phyloP scores from a whole-genome alignment of 2,888 invertebrate species.

The Lottia gigantea region DNA sequence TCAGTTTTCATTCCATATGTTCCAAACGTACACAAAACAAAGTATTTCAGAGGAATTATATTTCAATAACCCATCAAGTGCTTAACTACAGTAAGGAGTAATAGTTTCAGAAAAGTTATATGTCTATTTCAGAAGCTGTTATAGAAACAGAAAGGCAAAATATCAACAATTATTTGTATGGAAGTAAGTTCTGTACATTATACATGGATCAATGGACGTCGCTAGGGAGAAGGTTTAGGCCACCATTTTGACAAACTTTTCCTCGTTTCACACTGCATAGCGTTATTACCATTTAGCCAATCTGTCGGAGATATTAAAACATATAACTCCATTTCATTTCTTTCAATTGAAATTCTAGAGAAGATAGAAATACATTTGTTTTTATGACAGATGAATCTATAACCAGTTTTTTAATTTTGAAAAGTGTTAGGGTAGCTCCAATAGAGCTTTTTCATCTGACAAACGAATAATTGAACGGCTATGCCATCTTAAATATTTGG shows the following conservation, averaged over 20 bases:
- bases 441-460: neutral
- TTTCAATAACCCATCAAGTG: too few species aligned
- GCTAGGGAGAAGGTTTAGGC: neutral
- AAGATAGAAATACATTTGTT: too few species aligned
- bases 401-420: neutral
- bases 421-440: neutral
- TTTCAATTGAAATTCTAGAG: too few species aligned
- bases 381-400: too few species aligned
- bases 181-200: slow-evolving; percentile 2
- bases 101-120: too few species aligned
- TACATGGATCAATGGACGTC: neutral
- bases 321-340: neutral
- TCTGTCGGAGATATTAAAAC: neutral
- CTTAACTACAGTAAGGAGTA: too few species aligned
- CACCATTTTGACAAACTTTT: neutral
- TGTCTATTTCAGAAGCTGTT: neutral
- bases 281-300: too few species aligned
- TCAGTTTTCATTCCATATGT: too few species aligned
- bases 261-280: too few species aligned
- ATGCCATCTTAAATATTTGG: neutral
- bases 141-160: neutral
- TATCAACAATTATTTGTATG: neutral
- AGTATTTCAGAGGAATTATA: too few species aligned
- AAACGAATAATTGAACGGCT: neutral
- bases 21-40: too few species aligned